These are phyloP conservation scores for Colinus virginianus DNA, from an alignment of 2,113 vertebrate genomes.

Conservation along the genomic window DNA sequence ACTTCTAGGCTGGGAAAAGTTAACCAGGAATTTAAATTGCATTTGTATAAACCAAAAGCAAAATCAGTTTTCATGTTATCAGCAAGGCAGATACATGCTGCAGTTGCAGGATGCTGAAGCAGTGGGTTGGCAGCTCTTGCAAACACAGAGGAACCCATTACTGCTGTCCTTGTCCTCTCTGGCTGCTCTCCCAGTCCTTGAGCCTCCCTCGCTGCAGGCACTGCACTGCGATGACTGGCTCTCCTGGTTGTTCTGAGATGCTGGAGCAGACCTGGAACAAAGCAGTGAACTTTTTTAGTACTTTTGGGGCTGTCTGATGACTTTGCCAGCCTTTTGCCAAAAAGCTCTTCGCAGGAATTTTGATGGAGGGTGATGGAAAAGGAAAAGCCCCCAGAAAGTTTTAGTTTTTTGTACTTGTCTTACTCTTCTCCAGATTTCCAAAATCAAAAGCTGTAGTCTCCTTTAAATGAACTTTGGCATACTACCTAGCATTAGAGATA, in stretches of 20 bases:
- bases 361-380: background rate
- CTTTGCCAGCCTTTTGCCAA: background rate
- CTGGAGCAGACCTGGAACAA: background rate
- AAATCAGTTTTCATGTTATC: background rate
- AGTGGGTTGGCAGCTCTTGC: fast-evolving
- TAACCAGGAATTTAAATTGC: fast-evolving
- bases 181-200: background rate
- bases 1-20: background rate
- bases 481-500: slow-evolving; percentile 52
- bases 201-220: background rate
- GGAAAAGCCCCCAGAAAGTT: background rate
- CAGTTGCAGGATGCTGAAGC: fast-evolving
- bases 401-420: background rate
- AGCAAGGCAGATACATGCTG: fast-evolving
- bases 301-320: background rate
- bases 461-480: slow-evolving; percentile 82
- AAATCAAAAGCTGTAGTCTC: slow-evolving; percentile 43
- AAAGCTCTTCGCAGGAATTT: background rate
- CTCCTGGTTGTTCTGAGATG: background rate
- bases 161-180: fast-evolving
- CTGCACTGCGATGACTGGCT: background rate
- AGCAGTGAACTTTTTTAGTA: background rate
- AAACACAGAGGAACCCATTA: fast-evolving
- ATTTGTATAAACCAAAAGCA: fast-evolving
- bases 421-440: background rate